Conservation (phyloP, 1,140 invertebrate genomes). For the Tachypleus tridentatus region DNA sequence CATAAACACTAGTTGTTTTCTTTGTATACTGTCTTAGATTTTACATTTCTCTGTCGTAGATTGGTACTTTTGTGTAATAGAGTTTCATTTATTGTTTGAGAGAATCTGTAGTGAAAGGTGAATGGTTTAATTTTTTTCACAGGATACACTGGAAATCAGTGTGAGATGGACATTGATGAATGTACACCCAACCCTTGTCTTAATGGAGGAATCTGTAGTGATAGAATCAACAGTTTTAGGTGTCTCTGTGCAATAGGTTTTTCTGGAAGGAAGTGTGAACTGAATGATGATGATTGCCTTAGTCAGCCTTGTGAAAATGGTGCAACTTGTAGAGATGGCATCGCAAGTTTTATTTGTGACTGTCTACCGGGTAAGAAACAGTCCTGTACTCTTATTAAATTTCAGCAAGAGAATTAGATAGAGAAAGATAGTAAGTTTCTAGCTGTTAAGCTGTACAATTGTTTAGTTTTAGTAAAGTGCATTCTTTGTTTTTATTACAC, state of each 20-base stretch:
- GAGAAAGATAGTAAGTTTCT: too few relatives aligned
- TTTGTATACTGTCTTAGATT: too few relatives aligned
- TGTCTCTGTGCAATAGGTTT: constrained; percentile 54
- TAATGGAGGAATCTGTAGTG: constrained; percentile 44
- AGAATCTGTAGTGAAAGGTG: too few relatives aligned
- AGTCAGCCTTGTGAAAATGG: constrained; percentile 51
- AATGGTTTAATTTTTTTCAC: constrained; percentile 28
- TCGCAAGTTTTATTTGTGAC: constrained; percentile 44
- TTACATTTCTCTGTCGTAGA: too few relatives aligned
- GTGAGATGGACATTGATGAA: constrained; percentile 75
- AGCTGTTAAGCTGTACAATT: too few relatives aligned
- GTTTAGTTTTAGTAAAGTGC: too few relatives aligned
- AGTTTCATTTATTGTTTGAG: too few relatives aligned
- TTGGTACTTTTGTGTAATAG: too few relatives aligned
- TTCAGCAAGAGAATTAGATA: too few relatives aligned
- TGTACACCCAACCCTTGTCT: constrained; percentile 75
- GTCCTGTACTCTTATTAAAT: too few relatives aligned
- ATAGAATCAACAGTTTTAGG: constrained; percentile 22
- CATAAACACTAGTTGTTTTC: too few relatives aligned
- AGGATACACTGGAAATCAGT: constrained; percentile 84
- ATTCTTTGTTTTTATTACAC: too few relatives aligned
- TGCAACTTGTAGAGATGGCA: constrained; percentile 62
- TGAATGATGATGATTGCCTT: constrained; percentile 63
- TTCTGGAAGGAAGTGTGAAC: constrained; percentile 65
- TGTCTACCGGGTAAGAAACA: constrained; percentile 42